Evolutionary conservation across 1,140 invertebrate species (phyloP), one percentile per base, ranked within the genome.

Genomic region (Scaptomyza graminum): DNA sequence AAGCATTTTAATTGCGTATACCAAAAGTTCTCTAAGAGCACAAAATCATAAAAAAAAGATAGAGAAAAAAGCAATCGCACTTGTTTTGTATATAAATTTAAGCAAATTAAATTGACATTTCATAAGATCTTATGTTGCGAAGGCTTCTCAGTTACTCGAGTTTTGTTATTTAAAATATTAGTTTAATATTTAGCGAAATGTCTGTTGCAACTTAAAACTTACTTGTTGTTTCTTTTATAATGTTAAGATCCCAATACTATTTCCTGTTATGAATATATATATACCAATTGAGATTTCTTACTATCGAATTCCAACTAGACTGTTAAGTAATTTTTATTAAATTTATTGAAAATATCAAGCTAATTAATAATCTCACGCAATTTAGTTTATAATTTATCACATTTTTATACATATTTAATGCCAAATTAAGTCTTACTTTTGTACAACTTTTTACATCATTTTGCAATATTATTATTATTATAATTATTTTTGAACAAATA

Each of bases 401-500:
- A 69, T 51, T 15, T 47, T 67, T 67, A 44, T 49, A 49, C 5
- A 31, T 75, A 68, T 76, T 80, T 80, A 80, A 80, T 52, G 67
- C 67, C 57, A 74, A 63, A 69, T 83, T 85, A 88, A 76, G 83
- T 72, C 78, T 76, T 82, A 79, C 66, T 66, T 51, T 28, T 44
- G 56, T 78, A 78, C 57, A 71, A 54, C 63, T 69, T 79, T 75
- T 73, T 68, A 88, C 83, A 77, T 68, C 28, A 52, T 77, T 85
- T 71, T 88, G 82, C 79, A 85, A 85, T 85, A 88, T 78, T 88
- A 85, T 82, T 75, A 65, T 88, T 82, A 83, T 82, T 85, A 34
- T 82, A 79, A 5, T 34, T 34, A 71, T 60, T 66, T 72, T 72
- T 78, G 74, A 82, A 68, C 55, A 74, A 82, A 82, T 87, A 82